Evolutionary conservation across 2,113 vertebrate genomes (phyloP).

Genomic region (Taurulus bubalis): DNA sequence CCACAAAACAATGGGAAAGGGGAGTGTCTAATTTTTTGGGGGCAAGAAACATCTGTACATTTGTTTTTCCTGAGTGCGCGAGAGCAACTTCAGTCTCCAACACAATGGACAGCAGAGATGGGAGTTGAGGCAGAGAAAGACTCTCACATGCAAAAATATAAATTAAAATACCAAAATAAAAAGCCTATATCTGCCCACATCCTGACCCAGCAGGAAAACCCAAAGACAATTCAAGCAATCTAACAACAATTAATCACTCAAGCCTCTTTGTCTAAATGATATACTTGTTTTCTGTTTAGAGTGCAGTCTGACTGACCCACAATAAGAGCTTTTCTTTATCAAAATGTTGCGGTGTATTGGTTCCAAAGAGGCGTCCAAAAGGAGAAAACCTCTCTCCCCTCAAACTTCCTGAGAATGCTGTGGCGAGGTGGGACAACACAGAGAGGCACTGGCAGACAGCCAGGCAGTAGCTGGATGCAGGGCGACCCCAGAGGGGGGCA

Average conservation of each 20-base stretch:
- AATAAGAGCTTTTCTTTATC: not conserved
- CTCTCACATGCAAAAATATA: slow-evolving; percentile 12
- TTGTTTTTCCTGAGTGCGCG: slow-evolving; percentile 1
- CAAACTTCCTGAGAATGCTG: slow-evolving; percentile 29
- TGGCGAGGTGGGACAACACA: slow-evolving; percentile 16
- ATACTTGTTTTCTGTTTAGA: not conserved
- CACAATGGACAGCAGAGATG: slow-evolving; percentile 36
- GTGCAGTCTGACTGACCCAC: not conserved
- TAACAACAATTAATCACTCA: slow-evolving; percentile 6
- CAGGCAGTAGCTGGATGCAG: slow-evolving; percentile 35
- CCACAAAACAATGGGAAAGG: not conserved
- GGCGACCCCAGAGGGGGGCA: slow-evolving; percentile 18
- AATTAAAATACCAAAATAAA: slow-evolving; percentile 44
- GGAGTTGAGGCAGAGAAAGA: slow-evolving; percentile 4
- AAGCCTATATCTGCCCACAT: slow-evolving; percentile 9
- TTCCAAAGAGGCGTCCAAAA: slow-evolving; percentile 11
- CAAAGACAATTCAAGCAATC: slow-evolving; percentile 11
- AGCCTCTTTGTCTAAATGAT: not conserved
- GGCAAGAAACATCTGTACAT: slow-evolving; percentile 28
- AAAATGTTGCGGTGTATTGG: not conserved
- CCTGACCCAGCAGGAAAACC: slow-evolving; percentile 46
- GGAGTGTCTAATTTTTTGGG: not conserved
- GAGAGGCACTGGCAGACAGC: slow-evolving; percentile 41
- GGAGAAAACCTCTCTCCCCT: slow-evolving; percentile 15
- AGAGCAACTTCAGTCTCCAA: slow-evolving; percentile 32